These are phyloP conservation scores for Cottoperca gobio DNA, from an alignment of 2,797 vertebrate species.

Conservation along the genomic window DNA sequence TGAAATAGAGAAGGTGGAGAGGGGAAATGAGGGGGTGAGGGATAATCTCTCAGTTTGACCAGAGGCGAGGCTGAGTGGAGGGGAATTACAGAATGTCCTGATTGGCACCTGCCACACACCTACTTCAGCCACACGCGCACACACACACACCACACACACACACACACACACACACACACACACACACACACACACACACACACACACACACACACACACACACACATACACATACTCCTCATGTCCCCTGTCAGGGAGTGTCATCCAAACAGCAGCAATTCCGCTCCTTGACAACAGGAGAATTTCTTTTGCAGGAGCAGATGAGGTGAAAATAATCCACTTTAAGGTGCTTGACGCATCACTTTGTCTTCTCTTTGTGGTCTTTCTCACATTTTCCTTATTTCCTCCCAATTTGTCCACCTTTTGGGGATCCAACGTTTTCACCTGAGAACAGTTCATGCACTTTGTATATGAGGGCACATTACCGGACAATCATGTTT, in stretches of 20 bases:
- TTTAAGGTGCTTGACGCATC: slow-evolving; percentile 40
- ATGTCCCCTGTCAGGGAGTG: slow-evolving; percentile 40
- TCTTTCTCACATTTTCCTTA: neutral
- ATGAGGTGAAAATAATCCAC: slow-evolving; percentile 56
- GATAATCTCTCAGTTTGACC: slow-evolving; percentile 75
- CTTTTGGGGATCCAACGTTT: neutral
- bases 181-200: neutral
- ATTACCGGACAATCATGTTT: neutral
- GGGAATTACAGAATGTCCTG: slow-evolving; percentile 71
- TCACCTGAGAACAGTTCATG: neutral
- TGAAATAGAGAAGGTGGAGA: slow-evolving; percentile 36
- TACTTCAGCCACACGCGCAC: slow-evolving; percentile 28
- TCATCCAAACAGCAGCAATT: slow-evolving; percentile 51
- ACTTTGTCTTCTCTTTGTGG: slow-evolving; percentile 45
- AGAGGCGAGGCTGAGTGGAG: slow-evolving; percentile 53
- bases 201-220: slow-evolving; percentile 16
- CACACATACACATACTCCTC: slow-evolving; percentile 12
- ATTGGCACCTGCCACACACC: slow-evolving; percentile 67
- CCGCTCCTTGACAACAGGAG: slow-evolving; percentile 46
- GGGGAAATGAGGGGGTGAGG: slow-evolving; percentile 48
- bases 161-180: slow-evolving; percentile 12
- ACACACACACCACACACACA: neutral
- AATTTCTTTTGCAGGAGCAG: slow-evolving; percentile 44
- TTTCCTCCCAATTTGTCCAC: neutral
- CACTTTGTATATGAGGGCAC: neutral